Conservation (phyloP, 2,797 vertebrate genomes). For the Hemibagrus guttatus region DNA sequence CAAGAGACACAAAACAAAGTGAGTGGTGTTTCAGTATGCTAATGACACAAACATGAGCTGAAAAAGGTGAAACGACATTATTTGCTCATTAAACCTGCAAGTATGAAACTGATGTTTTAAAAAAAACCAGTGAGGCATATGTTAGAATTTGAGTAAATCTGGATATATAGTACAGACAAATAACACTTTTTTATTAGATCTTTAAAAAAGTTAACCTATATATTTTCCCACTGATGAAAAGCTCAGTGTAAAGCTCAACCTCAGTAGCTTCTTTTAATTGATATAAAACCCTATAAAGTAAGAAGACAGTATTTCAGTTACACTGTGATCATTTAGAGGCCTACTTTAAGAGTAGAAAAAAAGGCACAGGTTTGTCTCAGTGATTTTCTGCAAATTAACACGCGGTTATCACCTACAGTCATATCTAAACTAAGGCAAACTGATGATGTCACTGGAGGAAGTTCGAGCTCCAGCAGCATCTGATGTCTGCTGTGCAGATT, state of each 20-base stretch:
- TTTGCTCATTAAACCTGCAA: background rate
- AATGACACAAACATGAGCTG: too few species aligned
- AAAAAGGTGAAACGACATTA: background rate
- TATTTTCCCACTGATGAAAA: background rate
- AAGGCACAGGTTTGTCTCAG: background rate
- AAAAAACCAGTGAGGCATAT: background rate
- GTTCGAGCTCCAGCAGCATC: too few species aligned
- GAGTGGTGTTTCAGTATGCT: too few species aligned
- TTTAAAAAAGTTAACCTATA: background rate
- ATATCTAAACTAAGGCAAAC: background rate
- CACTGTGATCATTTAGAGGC: background rate
- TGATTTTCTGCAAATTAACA: background rate
- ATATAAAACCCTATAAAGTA: background rate
- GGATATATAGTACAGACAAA: background rate
- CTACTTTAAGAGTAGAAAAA: background rate
- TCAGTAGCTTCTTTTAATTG: background rate
- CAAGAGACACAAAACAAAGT: background rate
- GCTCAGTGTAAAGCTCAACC: too few species aligned
- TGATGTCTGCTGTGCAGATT: background rate
- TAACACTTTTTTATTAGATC: background rate
- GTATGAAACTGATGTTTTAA: background rate
- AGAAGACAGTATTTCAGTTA: background rate
- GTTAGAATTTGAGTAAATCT: background rate
- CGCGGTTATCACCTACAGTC: background rate
- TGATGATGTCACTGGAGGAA: background rate